A percentile compares a stretch with the other conserved stretches of the same genome.
Evolutionary conservation across 92 coral and sea anemone species (phyloP).

Genomic region (Porites evermanni): DNA sequence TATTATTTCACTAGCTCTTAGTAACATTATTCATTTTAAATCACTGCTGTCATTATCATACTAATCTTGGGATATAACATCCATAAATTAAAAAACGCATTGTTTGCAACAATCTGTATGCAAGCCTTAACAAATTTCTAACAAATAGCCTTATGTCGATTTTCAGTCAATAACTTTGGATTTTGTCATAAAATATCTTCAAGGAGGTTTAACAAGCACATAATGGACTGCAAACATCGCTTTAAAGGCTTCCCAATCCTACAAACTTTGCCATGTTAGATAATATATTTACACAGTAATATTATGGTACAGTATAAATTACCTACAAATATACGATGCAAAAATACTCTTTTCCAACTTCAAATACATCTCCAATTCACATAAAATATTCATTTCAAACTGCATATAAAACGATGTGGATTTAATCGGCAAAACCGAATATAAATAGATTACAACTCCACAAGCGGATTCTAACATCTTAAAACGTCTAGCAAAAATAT

Average conservation of each 20-base stretch:
- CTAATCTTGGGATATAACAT: not conserved
- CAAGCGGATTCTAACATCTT: conserved; percentile 23
- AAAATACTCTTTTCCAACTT: conserved; percentile 53
- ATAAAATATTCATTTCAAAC: conserved; percentile 36
- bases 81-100: conserved; percentile 14
- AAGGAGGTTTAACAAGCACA: not conserved
- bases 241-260: conserved; percentile 10
- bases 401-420: conserved; percentile 48
- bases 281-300: not conserved
- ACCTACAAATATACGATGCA: conserved; percentile 48
- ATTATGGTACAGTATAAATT: conserved; percentile 52
- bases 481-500: not conserved
- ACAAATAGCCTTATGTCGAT: not conserved
- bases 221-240: conserved; percentile 21
- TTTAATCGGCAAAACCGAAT: conserved; percentile 44
- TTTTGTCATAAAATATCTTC: not conserved
- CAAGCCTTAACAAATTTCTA: not conserved
- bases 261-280: conserved; percentile 27
- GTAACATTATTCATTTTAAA: not conserved
- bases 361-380: conserved; percentile 55
- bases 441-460: conserved; percentile 42
- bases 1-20: not conserved
- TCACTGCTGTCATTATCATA: conserved; percentile 14
- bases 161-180: not conserved
- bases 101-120: not conserved